Evolutionary conservation across 2,888 invertebrate genomes (phyloP).

Genomic region (Bombylius discolor): DNA sequence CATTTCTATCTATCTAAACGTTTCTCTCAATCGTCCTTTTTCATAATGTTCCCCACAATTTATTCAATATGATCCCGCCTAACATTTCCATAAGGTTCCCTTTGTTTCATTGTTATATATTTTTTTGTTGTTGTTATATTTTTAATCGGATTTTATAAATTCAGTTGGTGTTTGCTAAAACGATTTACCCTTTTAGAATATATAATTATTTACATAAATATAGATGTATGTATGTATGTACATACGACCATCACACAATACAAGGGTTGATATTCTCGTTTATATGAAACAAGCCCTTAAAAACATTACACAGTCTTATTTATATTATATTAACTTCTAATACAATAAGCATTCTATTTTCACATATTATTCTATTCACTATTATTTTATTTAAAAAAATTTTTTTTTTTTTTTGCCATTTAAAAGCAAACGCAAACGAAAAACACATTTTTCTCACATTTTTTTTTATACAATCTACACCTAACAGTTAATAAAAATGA

Average conservation of each 20-base stretch:
- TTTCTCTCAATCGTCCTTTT: not conserved
- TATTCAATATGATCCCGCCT: not conserved
- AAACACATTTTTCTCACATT: too few species aligned
- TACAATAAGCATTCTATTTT: too few species aligned
- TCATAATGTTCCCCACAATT: not conserved
- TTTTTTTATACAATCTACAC: too few species aligned
- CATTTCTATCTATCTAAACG: too few species aligned
- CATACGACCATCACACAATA: not conserved
- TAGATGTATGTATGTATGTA: not conserved
- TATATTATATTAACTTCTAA: too few species aligned
- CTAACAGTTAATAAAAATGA: too few species aligned
- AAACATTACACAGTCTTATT: not conserved
- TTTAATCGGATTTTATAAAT: slow-evolving; percentile 14
- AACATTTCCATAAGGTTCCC: not conserved
- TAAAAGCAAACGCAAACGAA: too few species aligned
- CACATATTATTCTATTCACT: too few species aligned
- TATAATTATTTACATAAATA: slow-evolving; percentile 7
- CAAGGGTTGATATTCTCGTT: slow-evolving; percentile 5
- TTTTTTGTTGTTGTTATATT: not conserved
- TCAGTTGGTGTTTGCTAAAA: slow-evolving; percentile 13
- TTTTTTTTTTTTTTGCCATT: too few species aligned
- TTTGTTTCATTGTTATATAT: not conserved
- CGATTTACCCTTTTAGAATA: slow-evolving; percentile 12
- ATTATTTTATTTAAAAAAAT: too few species aligned
- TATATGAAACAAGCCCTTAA: not conserved